Evolutionary conservation across 2,888 invertebrate species (phyloP), one percentile per base, ranked within the genome.

Genomic region (Stomorhina lunata): DNA sequence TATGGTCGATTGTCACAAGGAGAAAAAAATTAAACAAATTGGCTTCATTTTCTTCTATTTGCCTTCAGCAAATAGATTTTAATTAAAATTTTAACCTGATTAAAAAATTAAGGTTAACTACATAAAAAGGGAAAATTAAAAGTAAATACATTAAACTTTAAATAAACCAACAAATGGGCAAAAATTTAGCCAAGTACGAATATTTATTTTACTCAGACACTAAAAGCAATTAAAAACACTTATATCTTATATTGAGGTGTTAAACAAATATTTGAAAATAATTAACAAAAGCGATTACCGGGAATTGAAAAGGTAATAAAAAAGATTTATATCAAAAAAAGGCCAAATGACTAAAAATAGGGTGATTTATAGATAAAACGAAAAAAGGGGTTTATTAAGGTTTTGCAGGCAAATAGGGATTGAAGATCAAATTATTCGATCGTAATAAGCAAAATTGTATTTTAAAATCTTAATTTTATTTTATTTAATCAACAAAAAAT

Each of bases 181-280:
- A 20, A 37, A 25, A 20, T 50, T 37, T 61, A 32, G 9, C 0
- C n/a, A n/a, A n/a, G n/a, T n/a, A n/a, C n/a, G n/a, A n/a, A n/a
- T 29, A 37, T 72, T 27, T 37, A 37, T 9, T 57, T 57, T 72
- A 17, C 9, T n/a, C 1, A 6, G 20, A 4, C 20, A 29, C 9
- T 45, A 17, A 20, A 63, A 50, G 34, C 50, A 10, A 50, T 72
- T 43, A 48, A 61, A 72, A 20, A 72, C 2, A 29, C 2, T 10
- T 50, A 34, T 15, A 22, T 50, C 34, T 10, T 17, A 53, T 22
- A 7, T 22, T 9, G 20, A 32, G 27, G 63, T 63, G 73, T 63
- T 63, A 63, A 63, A 29, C n/a, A 53, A 73, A 73, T 29, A 63
- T 10, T 22, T 12, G 53, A 40, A 25, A 50, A 53, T 17, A 37